These are phyloP conservation scores for Lepidurus arcticus DNA, from an alignment of 1,140 invertebrate species.

Conservation along the genomic window DNA sequence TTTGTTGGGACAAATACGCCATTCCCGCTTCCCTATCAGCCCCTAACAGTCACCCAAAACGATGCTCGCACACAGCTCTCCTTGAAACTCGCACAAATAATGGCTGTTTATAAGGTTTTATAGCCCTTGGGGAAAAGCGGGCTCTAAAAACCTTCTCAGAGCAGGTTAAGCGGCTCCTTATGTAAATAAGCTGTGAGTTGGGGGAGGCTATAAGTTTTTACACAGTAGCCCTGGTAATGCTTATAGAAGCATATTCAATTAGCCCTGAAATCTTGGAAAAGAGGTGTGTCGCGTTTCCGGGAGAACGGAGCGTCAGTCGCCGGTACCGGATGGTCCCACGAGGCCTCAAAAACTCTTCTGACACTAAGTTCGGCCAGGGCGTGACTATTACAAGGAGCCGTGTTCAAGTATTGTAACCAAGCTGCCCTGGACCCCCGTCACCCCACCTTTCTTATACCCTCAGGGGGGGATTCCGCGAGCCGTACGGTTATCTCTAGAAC, in stretches of 20 bases:
- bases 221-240: too few species aligned
- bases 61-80: slow-evolving; percentile 7
- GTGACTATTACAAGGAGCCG: not conserved
- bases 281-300: not conserved
- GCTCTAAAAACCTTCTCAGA: not conserved
- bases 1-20: slow-evolving; percentile 1
- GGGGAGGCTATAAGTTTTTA: too few species aligned
- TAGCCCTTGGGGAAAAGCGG: not conserved
- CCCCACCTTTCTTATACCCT: not conserved
- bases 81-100: slow-evolving; percentile 19
- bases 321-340: not conserved
- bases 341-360: not conserved
- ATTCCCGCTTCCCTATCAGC: not conserved
- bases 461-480: not conserved
- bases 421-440: not conserved
- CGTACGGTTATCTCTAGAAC: not conserved
- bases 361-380: not conserved
- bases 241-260: not conserved
- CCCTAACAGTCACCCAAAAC: slow-evolving; percentile 14
- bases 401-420: not conserved
- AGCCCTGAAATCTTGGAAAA: not conserved
- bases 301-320: not conserved
- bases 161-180: not conserved
- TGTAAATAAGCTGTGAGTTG: not conserved
- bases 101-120: slow-evolving; percentile 14